A percentile compares a stretch with the other conserved stretches of the same genome.
phyloP scores from a whole-genome alignment of 2,888 invertebrate species.

The Griposia aprilina region DNA sequence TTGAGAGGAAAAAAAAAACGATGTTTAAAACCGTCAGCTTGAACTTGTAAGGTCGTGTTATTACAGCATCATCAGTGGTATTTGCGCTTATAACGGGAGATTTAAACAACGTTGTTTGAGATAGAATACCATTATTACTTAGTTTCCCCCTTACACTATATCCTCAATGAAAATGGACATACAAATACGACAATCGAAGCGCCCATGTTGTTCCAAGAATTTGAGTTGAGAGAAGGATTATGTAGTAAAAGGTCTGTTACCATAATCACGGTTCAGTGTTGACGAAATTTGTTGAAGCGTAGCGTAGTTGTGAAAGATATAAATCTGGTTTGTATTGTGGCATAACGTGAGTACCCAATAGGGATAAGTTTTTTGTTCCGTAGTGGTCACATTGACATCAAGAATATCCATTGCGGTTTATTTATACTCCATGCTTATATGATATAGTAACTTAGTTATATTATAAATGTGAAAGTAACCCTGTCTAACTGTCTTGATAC shows the following conservation, averaged over 20 bases:
- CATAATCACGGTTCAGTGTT: not conserved
- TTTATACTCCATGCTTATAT: no score
- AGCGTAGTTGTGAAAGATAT: not conserved
- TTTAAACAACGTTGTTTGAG: not conserved
- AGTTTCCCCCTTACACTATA: not conserved
- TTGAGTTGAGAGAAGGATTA: not conserved
- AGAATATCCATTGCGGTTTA: no score
- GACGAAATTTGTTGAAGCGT: not conserved
- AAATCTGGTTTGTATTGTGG: no score
- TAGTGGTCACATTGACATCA: no score
- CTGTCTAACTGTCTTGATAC: no score
- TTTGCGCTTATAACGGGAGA: not conserved
- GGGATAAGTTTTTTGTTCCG: no score
- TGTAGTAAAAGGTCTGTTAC: not conserved
- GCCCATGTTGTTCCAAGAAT: not conserved
- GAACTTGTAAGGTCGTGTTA: not conserved
- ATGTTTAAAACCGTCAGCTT: not conserved
- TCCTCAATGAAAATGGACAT: not conserved
- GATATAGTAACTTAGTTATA: no score
- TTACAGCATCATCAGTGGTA: not conserved
- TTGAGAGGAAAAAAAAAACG: rapidly evolving
- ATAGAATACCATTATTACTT: not conserved
- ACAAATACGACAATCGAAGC: not conserved
- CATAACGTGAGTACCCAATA: no score
- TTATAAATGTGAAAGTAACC: no score